Evolutionary conservation across 2,888 invertebrate genomes (phyloP), one percentile per base, ranked within the genome.

Genomic region (Phortica okadai): DNA sequence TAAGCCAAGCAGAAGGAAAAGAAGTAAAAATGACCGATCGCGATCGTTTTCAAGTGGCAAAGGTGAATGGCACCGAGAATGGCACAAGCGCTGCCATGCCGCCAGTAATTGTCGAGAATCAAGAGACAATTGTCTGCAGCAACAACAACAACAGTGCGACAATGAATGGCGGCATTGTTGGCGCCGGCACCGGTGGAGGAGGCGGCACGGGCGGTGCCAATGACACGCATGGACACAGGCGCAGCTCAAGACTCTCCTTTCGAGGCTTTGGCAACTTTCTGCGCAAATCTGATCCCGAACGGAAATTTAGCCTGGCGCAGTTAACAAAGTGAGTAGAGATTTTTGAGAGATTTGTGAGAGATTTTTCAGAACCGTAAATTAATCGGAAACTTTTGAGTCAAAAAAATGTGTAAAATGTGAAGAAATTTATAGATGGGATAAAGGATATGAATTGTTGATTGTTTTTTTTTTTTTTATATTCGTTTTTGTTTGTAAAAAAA

Each of bases 221-320:
- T 59, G 83, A 88, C 50, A 75, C 87, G 41, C 81, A 89, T 73
- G 86, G 81, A 8, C 86, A 78, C 25, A 80, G 82, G 11, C 88
- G 90, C 3, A 90, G 82, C 0, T 89, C 90, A 0, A 84, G 89
- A 1, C 44, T 89, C 1, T 89, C 90, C 54, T 82, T 90, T 41
- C 85, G 88, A n/a, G 89, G 90, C 16, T 90, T 90, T 66, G 84
- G 89, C 0, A 85, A 88, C 73, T 89, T 90, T 72, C 79, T 90
- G 77, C 83, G 88, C 10, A 84, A 86, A 79, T 86, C 85, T 5
- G 85, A 86, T 45, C 79, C 86, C 14, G 90, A 91, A 42, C 87
- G 91, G 8, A 92, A 92, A 78, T 91, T 89, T 76, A 91, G 91
- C 80, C 87, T 92, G 82, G 91, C 90, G 3, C 91, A 92, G 76